Percentiles rank a stretch among this genome's conserved stretches.
These are phyloP conservation scores for Lucilia sericata DNA, from an alignment of 1,140 invertebrate genomes.

Conservation along the genomic window DNA sequence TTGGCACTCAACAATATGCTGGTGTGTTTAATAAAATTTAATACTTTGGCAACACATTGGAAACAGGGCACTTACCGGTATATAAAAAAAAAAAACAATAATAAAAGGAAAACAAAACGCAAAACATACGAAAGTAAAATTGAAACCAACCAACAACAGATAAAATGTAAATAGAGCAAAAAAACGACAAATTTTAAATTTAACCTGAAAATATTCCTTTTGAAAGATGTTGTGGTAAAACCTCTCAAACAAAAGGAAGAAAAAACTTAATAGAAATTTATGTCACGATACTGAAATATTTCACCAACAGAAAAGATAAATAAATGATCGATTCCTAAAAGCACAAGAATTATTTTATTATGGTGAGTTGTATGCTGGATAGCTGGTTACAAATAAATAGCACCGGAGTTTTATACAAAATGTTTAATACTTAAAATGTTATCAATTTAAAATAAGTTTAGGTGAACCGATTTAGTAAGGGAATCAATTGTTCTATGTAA, in stretches of 20 bases:
- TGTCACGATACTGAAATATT: not conserved
- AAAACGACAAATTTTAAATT: not conserved
- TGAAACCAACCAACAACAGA: slow-evolving; percentile 5
- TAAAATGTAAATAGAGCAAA: not conserved
- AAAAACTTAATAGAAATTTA: not conserved
- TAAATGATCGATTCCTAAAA: not conserved
- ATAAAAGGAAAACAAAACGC: not conserved
- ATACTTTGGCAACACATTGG: slow-evolving; percentile 42
- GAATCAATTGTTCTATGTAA: too few species aligned
- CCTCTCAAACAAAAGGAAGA: not conserved
- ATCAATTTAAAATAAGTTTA: too few species aligned
- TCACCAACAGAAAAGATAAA: not conserved
- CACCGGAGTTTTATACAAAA: not conserved
- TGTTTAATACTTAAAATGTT: too few species aligned
- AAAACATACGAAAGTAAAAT: slow-evolving; percentile 32
- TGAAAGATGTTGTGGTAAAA: not conserved
- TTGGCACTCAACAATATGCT: slow-evolving; percentile 32
- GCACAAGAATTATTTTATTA: not conserved
- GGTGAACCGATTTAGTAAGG: too few species aligned
- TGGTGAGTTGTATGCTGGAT: not conserved
- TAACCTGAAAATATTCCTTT: not conserved
- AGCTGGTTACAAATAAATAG: not conserved
- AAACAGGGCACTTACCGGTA: slow-evolving; percentile 31
- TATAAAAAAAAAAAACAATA: not conserved
- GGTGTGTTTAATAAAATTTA: slow-evolving; percentile 41